Conservation (phyloP, 2,888 invertebrate genomes). For the Amphipoea lucens region DNA sequence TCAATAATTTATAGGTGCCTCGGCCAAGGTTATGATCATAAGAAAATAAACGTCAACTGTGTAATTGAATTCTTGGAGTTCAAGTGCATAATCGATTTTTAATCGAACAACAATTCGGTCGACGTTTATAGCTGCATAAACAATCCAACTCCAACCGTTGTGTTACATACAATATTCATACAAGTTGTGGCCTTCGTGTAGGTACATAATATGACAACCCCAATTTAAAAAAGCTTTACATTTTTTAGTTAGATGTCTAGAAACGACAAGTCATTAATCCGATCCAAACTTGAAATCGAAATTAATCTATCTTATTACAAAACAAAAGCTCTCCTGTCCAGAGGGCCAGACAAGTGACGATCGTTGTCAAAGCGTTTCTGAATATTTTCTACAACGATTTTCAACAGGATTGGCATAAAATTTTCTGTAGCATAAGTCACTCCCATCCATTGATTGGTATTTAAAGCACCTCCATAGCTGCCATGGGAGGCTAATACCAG, state of each 20-base stretch:
- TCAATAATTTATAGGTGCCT: slow-evolving; percentile 38
- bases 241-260: not conserved
- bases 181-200: not conserved
- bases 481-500: slow-evolving; percentile 21
- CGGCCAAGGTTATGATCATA: slow-evolving; percentile 19
- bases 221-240: not conserved
- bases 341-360: not conserved
- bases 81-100: slow-evolving; percentile 19
- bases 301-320: not conserved
- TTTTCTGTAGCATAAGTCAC: not conserved
- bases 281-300: not conserved
- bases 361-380: not conserved
- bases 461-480: not conserved
- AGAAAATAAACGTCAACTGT: slow-evolving; percentile 20
- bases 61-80: slow-evolving; percentile 28
- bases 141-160: not conserved
- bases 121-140: not conserved
- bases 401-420: not conserved
- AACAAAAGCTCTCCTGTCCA: not conserved
- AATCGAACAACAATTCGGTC: slow-evolving; percentile 8
- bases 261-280: not conserved
- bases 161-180: not conserved
- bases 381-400: not conserved
- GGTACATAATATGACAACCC: not conserved
- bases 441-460: not conserved